Evolutionary conservation across 2,888 invertebrate species (phyloP).

Genomic region (Drosophila leonis): DNA sequence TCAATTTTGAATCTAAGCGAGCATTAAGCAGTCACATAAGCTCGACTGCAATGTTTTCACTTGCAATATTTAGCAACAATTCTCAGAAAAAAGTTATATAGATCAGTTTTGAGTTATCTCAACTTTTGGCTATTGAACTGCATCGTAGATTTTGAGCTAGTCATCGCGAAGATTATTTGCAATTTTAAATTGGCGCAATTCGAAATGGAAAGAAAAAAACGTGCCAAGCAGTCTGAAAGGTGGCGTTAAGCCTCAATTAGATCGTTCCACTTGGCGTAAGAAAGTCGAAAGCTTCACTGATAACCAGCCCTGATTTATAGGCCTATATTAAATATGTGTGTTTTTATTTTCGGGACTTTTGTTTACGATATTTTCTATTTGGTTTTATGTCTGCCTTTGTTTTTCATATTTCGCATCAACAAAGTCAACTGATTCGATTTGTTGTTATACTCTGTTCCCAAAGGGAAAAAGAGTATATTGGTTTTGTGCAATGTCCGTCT

Average conservation of each 20-base stretch:
- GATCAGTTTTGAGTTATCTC: conserved; percentile 19
- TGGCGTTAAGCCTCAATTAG: conserved; percentile 2
- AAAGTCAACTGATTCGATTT: conserved; percentile 67
- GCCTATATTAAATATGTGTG: conserved; percentile 10
- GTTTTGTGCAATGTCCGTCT: no score
- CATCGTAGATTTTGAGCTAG: conserved; percentile 5
- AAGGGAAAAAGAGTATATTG: no score
- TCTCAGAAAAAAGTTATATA: not conserved
- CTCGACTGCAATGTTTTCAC: not conserved
- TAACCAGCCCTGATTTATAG: conserved; percentile 27
- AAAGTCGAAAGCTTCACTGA: not conserved
- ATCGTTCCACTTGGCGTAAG: not conserved
- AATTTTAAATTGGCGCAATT: conserved; percentile 15
- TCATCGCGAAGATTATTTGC: conserved; percentile 5
- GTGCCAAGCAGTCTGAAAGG: conserved; percentile 60
- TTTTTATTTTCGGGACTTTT: conserved; percentile 11
- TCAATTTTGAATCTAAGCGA: not conserved
- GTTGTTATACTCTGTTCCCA: no score
- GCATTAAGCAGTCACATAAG: not conserved
- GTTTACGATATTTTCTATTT: conserved; percentile 38
- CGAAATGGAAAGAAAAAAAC: conserved; percentile 15
- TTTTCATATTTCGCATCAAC: conserved; percentile 65
- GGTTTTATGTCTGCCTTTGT: conserved; percentile 33
- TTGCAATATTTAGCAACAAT: not conserved
- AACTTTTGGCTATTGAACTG: conserved; percentile 33